Evolutionary conservation across 2,797 vertebrate genomes (phyloP).

Genomic region (Cacajao melanocephalus): DNA sequence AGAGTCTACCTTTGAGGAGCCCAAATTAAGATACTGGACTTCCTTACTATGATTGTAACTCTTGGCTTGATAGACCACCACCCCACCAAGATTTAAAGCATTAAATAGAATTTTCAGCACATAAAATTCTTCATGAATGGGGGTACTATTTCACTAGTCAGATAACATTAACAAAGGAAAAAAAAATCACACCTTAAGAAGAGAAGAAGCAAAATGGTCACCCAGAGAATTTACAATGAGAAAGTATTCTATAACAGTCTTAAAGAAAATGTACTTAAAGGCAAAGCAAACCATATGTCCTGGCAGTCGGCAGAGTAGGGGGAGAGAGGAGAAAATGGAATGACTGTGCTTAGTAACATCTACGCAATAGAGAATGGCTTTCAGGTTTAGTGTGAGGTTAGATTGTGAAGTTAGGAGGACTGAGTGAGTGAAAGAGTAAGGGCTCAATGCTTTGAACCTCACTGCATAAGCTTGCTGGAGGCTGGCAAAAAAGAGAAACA

Average conservation of each 20-base stretch:
- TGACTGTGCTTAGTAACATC: background rate
- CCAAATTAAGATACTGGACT: background rate
- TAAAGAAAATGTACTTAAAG: conserved; percentile 54
- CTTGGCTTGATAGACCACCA: background rate
- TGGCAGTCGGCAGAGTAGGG: background rate
- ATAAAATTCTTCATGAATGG: conserved; percentile 52
- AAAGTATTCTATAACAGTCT: conserved; percentile 55
- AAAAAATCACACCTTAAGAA: background rate
- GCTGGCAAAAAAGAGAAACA: background rate
- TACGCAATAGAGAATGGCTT: too few relatives aligned
- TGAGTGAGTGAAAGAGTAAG: background rate
- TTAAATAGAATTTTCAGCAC: conserved; percentile 57
- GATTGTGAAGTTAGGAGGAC: background rate
- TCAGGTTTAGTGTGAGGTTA: background rate
- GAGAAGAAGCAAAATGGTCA: conserved; percentile 10
- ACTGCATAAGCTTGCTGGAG: background rate
- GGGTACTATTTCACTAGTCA: conserved; percentile 64
- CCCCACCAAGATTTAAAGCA: background rate
- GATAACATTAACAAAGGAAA: conserved; percentile 60
- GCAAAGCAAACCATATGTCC: conserved; percentile 48
- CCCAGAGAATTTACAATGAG: conserved; percentile 44
- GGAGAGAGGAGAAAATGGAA: background rate
- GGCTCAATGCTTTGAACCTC: background rate
- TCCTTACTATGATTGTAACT: conserved; percentile 31
- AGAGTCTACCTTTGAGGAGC: background rate